These are phyloP conservation scores for Pristiophorus japonicus DNA, from an alignment of 2,113 vertebrate genomes.

Conservation along the genomic window DNA sequence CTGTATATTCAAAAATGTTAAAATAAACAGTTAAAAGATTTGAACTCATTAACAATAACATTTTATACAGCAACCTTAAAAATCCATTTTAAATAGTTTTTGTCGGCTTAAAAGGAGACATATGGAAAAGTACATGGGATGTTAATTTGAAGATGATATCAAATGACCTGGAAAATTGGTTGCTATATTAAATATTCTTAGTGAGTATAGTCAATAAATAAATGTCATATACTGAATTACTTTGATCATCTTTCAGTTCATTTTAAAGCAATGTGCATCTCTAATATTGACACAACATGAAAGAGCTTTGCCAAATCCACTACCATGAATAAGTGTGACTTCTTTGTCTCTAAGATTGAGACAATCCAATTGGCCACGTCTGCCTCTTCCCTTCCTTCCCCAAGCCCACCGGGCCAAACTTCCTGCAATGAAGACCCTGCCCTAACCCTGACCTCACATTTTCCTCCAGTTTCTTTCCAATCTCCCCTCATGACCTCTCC, in stretches of 20 bases:
- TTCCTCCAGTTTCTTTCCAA: no score
- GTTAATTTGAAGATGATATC: conserved; percentile 11
- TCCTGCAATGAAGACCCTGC: no score
- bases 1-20: not conserved
- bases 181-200: not conserved
- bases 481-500: no score
- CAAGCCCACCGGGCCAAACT: no score
- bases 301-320: no score
- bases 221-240: not conserved
- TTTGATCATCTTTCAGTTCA: not conserved
- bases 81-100: not conserved
- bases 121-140: not conserved
- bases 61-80: not conserved
- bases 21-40: not conserved
- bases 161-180: not conserved
- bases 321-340: no score
- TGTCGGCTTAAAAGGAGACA: not conserved
- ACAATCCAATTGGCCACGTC: no score
- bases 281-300: no score
- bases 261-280: no score
- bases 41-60: not conserved
- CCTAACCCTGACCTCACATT: no score
- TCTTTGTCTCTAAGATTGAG: no score
- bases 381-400: no score
- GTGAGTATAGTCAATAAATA: not conserved